A percentile compares a stretch with the other conserved stretches of the same genome.
Conservation (phyloP, 2,113 vertebrate species). For the Myotis davidii region DNA sequence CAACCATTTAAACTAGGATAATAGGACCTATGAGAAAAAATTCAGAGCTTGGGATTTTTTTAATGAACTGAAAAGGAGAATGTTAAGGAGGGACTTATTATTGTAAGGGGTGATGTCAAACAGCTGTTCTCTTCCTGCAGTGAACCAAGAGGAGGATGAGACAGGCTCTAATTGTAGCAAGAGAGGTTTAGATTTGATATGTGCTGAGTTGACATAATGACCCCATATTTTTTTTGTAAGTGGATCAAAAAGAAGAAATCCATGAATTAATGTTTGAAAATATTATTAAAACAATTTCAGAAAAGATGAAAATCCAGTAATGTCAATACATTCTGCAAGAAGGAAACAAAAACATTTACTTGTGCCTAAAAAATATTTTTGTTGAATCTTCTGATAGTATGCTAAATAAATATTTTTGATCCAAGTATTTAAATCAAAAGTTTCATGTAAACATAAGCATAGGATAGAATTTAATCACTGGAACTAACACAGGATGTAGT, state of each 20-base stretch:
- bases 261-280: neutral
- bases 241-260: neutral
- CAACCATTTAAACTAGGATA: neutral
- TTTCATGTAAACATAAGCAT: neutral
- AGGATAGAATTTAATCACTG: neutral
- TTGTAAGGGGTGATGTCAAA: neutral
- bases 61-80: slow-evolving; percentile 54
- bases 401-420: slow-evolving; percentile 52
- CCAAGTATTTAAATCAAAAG: slow-evolving; percentile 15
- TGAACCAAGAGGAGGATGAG: neutral
- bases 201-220: neutral
- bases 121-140: slow-evolving; percentile 42
- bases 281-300: slow-evolving; percentile 38
- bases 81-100: neutral
- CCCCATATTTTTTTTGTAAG: neutral
- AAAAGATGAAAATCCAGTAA: neutral
- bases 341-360: slow-evolving; percentile 45
- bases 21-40: slow-evolving; percentile 31
- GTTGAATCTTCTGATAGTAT: neutral
- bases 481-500: neutral
- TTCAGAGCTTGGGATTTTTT: neutral
- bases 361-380: neutral
- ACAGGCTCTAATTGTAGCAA: slow-evolving; percentile 16
- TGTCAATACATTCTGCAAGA: neutral
- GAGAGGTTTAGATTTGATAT: slow-evolving; percentile 47